phyloP scores from a whole-genome alignment of 2,888 invertebrate species.

The Drosophila prolongata region DNA sequence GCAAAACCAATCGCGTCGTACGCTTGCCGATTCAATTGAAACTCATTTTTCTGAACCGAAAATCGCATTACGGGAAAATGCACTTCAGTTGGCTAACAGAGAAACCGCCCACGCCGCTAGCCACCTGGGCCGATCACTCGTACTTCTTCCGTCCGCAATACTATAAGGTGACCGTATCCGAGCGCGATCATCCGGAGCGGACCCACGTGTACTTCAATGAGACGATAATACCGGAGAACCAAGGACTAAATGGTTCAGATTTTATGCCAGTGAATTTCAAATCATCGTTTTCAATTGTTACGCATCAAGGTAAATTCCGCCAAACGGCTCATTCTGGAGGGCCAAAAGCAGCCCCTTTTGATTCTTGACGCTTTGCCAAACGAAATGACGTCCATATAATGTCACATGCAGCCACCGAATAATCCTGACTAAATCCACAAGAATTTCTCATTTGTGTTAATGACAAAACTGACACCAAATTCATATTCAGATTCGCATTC shows the following conservation, averaged over 20 bases:
- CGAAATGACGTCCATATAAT: constrained; percentile 57
- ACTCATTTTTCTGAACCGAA: constrained; percentile 26
- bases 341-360: constrained; percentile 7
- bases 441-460: constrained; percentile 71
- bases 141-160: constrained; percentile 83
- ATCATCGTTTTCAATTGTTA: constrained; percentile 84
- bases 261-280: constrained; percentile 84
- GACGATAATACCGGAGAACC: constrained; percentile 82
- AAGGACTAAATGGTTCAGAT: constrained; percentile 82
- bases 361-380: constrained; percentile 65
- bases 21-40: constrained; percentile 25
- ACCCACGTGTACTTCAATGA: constrained; percentile 82
- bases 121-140: constrained; percentile 85
- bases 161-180: constrained; percentile 84
- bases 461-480: constrained; percentile 67
- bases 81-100: constrained; percentile 83
- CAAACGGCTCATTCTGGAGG: background rate
- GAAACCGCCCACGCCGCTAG: constrained; percentile 84
- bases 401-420: constrained; percentile 49
- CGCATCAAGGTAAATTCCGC: constrained; percentile 84
- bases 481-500: constrained; percentile 26
- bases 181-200: constrained; percentile 84
- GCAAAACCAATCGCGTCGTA: constrained; percentile 51
- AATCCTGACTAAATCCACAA: constrained; percentile 59
- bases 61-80: constrained; percentile 70